Percentiles rank a stretch among this genome's conserved stretches.
Evolutionary conservation across 2,888 invertebrate species (phyloP).

Genomic region (Trachelus tabidus): DNA sequence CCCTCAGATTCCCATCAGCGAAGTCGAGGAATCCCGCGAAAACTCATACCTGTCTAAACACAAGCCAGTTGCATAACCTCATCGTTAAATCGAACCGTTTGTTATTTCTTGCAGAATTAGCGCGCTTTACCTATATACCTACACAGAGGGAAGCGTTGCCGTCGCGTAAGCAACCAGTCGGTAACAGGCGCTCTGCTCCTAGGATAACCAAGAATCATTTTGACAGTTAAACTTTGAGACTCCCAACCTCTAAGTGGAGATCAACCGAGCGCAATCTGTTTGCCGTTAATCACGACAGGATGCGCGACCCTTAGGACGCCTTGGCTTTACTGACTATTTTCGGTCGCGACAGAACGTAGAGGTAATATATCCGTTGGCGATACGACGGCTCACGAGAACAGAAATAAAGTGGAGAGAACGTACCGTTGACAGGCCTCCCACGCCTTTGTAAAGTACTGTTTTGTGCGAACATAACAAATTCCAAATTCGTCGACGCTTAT

Average conservation of each 20-base stretch:
- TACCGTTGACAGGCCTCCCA: conserved; percentile 5
- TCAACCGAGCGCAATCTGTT: conserved; percentile 16
- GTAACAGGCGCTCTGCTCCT: neutral
- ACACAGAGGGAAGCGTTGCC: neutral
- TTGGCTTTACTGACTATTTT: conserved; percentile 13
- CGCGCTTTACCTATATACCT: neutral
- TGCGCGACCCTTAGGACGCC: neutral
- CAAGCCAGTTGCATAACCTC: neutral
- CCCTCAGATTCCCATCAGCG: neutral
- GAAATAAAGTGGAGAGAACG: conserved; percentile 5
- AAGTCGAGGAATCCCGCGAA: neutral
- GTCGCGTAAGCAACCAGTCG: neutral
- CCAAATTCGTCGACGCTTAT: neutral
- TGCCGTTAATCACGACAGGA: conserved; percentile 12
- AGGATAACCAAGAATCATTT: neutral
- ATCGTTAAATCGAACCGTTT: neutral
- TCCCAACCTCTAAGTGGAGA: neutral
- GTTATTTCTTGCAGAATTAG: neutral
- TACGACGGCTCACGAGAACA: neutral
- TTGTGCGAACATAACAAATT: neutral
- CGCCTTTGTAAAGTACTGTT: neutral
- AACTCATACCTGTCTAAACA: neutral
- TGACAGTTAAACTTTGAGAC: neutral
- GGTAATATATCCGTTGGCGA: conserved; percentile 25
- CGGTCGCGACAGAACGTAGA: conserved; percentile 12